phyloP scores from a whole-genome alignment of 2,113 vertebrate genomes.

The Albula goreensis region DNA sequence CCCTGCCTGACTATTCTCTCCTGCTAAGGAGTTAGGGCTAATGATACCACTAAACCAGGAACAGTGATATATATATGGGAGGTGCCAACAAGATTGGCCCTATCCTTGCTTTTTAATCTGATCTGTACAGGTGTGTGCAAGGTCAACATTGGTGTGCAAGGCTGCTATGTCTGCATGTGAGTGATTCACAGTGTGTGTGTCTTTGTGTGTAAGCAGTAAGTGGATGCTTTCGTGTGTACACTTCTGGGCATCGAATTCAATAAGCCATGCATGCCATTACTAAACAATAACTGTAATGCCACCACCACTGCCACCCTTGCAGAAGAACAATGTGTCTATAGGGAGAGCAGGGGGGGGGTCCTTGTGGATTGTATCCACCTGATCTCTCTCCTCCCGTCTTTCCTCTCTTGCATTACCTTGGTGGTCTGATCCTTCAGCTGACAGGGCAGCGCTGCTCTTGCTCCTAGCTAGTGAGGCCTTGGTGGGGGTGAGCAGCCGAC shows the following conservation, averaged over 20 bases:
- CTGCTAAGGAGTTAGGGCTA: too few relatives aligned
- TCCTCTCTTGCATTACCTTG: conserved; percentile 78
- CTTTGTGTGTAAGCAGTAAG: background rate
- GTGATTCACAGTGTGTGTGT: background rate
- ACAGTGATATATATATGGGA: too few relatives aligned
- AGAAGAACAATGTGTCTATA: background rate
- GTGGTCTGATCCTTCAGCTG: conserved; percentile 77
- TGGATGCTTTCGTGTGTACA: background rate
- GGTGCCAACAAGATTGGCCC: background rate
- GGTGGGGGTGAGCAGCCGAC: conserved; percentile 84
- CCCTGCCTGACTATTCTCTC: too few relatives aligned
- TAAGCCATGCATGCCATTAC: background rate
- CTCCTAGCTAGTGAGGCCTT: conserved; percentile 90
- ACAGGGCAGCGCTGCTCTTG: conserved; percentile 84
- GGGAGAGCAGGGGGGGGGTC: background rate
- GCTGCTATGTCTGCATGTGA: background rate
- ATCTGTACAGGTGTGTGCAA: background rate
- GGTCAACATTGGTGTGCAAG: background rate
- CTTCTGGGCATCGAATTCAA: background rate
- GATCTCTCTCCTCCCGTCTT: conserved; percentile 12
- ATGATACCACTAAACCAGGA: too few relatives aligned
- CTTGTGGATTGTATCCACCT: conserved; percentile 29
- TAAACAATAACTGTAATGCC: background rate
- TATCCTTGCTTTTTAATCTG: background rate
- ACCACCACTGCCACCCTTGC: background rate